These are phyloP conservation scores for Pemphredon lugubris DNA, from an alignment of 2,888 invertebrate genomes.

Conservation along the genomic window DNA sequence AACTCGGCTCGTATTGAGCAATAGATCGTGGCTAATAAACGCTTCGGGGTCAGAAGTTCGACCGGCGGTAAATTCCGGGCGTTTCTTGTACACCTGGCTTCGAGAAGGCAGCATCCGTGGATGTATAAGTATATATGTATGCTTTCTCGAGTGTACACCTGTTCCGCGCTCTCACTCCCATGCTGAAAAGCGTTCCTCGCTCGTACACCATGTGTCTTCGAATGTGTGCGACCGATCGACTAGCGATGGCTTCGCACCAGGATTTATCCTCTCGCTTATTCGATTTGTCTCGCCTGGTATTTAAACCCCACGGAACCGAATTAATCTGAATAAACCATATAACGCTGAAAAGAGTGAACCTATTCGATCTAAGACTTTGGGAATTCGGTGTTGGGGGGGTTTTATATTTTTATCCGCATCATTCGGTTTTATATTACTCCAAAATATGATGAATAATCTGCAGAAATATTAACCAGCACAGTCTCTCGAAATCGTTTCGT, in stretches of 20 bases:
- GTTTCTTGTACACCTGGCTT: slow-evolving; percentile 62
- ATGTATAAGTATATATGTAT: slow-evolving; percentile 30
- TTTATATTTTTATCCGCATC: too few relatives aligned
- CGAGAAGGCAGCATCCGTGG: slow-evolving; percentile 38
- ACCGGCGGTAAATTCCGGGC: slow-evolving; percentile 55
- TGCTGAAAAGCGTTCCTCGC: slow-evolving; percentile 41
- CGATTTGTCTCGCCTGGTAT: neutral
- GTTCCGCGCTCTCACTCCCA: slow-evolving; percentile 58
- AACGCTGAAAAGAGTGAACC: too few relatives aligned
- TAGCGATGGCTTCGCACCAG: slow-evolving; percentile 47
- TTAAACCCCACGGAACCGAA: too few relatives aligned
- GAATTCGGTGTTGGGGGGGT: too few relatives aligned
- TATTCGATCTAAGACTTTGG: too few relatives aligned
- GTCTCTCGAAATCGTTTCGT: too few relatives aligned
- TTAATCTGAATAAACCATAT: too few relatives aligned
- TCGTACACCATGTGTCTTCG: slow-evolving; percentile 22
- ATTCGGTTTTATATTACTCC: too few relatives aligned
- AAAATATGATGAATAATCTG: too few relatives aligned
- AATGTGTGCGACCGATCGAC: slow-evolving; percentile 13
- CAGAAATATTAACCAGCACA: too few relatives aligned
- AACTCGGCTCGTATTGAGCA: slow-evolving; percentile 53
- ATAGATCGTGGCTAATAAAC: slow-evolving; percentile 61
- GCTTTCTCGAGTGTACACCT: slow-evolving; percentile 61
- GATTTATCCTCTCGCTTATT: neutral
- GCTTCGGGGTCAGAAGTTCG: slow-evolving; percentile 66